Base-by-base conservation (phyloP, 2,113 vertebrate species). In the Entomyzon cyanotis region DNA sequence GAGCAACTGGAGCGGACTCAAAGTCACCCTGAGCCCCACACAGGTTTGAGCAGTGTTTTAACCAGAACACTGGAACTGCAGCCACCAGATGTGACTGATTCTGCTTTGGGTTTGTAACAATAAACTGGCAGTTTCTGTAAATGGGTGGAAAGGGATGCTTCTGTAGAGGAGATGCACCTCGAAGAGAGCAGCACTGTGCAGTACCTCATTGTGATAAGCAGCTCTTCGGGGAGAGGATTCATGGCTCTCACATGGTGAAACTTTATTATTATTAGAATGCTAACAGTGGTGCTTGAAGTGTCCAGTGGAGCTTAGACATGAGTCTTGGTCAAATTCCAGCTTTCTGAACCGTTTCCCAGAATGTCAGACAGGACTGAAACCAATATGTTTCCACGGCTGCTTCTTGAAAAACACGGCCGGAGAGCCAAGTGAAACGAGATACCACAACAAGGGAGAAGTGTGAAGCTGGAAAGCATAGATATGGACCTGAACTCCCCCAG, bases 121-220 rank as follows among this genome's bases (percentile, higher is more conserved):
- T 12, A 12, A 69, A 9, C 16, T 35, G 78, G 27, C 22, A 19
- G 37, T 18, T 46, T n/a, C 70, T 78, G 55, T 18, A 15, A 46
- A 15, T 17, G 15, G 15, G 15, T 59, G 24, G 81, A 30, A 75
- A 70, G 9, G 9, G 63, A 16, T 46, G 33, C 11, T 41, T 33
- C 30, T 53, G 25, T 27, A 21, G 39, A 71, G 55, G 27, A 53
- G 12, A 46, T 49, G 23, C 35, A 37, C 53, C 44, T 59, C 0
- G 0, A 60, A 18, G 33, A 64, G 8, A 24, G 41, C 19, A 1
- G 5, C 23, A 10, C 25, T 0, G 0, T 14, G 31, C 31, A n/a
- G 33, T 8, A 12, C 24, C 5, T 2, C 13, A 2, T 0, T 15
- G 47, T 30, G 65, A 7, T 44, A 30, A 67, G 71, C 2, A 5